Percentiles rank a stretch among this genome's conserved stretches.
These are phyloP conservation scores for Torymus texanus DNA, from an alignment of 2,888 invertebrate species.

Conservation along the genomic window DNA sequence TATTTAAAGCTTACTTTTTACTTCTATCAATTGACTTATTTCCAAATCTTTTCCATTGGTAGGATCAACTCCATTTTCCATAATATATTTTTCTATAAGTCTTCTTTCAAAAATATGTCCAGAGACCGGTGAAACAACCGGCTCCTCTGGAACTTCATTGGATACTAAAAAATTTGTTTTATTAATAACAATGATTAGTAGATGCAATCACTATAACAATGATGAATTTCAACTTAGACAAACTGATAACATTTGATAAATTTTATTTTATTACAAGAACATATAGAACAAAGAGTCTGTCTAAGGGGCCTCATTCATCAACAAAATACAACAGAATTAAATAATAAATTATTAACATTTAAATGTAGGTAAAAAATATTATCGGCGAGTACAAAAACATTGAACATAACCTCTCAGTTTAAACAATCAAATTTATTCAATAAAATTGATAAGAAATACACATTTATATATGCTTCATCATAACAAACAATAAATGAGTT, in stretches of 20 bases:
- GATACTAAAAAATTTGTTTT: slow-evolving; percentile 82
- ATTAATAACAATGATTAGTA: not conserved
- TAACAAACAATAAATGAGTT: not conserved
- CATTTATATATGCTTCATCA: not conserved
- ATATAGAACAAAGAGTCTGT: no score
- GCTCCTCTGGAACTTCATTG: slow-evolving; percentile 97
- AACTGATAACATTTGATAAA: not conserved
- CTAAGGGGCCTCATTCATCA: no score
- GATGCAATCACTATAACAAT: no score
- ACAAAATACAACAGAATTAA: no score
- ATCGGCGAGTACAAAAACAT: not conserved
- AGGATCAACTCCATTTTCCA: slow-evolving; percentile 98
- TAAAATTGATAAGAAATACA: not conserved
- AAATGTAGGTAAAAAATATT: no score
- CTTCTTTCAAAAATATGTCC: slow-evolving; percentile 91
- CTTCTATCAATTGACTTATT: slow-evolving; percentile 91
- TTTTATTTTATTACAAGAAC: not conserved
- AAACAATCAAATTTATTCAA: not conserved
- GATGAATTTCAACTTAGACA: not conserved
- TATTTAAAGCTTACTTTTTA: slow-evolving; percentile 84
- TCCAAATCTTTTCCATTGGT: slow-evolving; percentile 92
- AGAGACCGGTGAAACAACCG: slow-evolving; percentile 96
- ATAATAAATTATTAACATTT: no score
- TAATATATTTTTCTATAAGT: slow-evolving; percentile 81
- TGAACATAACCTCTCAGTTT: slow-evolving; percentile 7